phyloP scores from a whole-genome alignment of 1,140 invertebrate species.

The silkworm (Bombyx mori) region DNA sequence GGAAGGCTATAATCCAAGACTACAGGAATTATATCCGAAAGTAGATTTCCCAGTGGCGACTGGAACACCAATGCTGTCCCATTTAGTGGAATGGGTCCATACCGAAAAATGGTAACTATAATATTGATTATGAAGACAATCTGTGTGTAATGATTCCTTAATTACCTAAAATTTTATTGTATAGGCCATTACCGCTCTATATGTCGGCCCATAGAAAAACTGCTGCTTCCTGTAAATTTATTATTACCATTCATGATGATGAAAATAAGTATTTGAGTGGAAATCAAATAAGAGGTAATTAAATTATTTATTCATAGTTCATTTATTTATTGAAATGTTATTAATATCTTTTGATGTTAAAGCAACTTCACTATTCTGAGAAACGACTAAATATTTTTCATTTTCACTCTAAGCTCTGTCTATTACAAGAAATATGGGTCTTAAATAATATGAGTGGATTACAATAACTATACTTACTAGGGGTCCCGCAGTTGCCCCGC shows the following conservation, averaged over 20 bases:
- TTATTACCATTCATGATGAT: slow-evolving; percentile 11
- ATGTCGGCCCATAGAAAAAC: slow-evolving; percentile 15
- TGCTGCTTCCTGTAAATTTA: slow-evolving; percentile 20
- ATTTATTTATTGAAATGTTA: background rate
- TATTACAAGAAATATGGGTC: no score
- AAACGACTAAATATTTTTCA: no score
- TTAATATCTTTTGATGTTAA: no score
- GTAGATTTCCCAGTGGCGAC: slow-evolving; percentile 77
- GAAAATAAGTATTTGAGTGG: no score
- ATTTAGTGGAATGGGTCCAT: slow-evolving; percentile 81
- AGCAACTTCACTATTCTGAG: no score
- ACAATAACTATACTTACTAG: no score
- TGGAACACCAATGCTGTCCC: slow-evolving; percentile 79
- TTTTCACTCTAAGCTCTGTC: no score
- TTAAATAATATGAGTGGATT: no score
- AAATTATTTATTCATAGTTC: background rate
- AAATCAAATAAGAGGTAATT: no score
- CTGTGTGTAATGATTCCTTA: background rate
- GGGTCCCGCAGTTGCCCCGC: no score
- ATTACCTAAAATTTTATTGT: slow-evolving; percentile 6
- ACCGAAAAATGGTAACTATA: slow-evolving; percentile 56
- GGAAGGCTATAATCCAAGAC: background rate
- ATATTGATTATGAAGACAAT: background rate
- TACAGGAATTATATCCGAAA: background rate
- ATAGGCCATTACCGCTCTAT: slow-evolving; percentile 23